Evolutionary conservation across 2,113 vertebrate genomes (phyloP).

Genomic region (Butastur rufipennis): DNA sequence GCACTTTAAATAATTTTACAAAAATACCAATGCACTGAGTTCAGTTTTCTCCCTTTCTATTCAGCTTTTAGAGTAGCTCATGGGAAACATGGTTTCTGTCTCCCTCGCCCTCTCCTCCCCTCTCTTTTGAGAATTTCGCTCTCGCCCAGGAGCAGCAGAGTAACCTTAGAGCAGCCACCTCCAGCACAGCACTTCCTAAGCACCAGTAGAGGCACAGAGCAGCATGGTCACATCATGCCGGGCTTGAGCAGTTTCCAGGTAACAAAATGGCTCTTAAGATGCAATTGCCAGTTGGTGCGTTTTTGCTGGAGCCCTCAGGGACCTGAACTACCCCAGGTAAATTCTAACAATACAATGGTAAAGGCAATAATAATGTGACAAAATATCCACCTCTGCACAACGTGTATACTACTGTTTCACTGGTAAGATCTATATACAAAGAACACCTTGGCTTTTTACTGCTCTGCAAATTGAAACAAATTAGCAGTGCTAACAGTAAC

Average conservation of each 20-base stretch:
- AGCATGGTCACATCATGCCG: fast-evolving
- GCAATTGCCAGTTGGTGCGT: background rate
- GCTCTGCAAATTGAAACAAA: constrained; percentile 17
- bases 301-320: background rate
- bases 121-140: background rate
- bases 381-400: background rate
- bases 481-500: background rate
- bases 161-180: background rate
- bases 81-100: background rate
- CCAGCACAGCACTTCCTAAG: background rate
- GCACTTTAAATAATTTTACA: background rate
- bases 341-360: background rate
- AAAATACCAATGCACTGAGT: fast-evolving
- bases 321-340: background rate
- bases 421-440: background rate
- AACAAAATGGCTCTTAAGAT: background rate
- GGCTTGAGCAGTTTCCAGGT: background rate
- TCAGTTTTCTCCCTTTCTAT: background rate
- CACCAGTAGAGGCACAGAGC: fast-evolving
- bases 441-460: background rate
- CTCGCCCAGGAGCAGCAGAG: background rate
- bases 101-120: background rate
- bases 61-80: background rate
- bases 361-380: background rate
- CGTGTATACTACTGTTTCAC: background rate